Percentiles rank a stretch among this genome's conserved stretches.
Conservation (phyloP, 2,888 invertebrate genomes). For the Frankliniella fusca region DNA sequence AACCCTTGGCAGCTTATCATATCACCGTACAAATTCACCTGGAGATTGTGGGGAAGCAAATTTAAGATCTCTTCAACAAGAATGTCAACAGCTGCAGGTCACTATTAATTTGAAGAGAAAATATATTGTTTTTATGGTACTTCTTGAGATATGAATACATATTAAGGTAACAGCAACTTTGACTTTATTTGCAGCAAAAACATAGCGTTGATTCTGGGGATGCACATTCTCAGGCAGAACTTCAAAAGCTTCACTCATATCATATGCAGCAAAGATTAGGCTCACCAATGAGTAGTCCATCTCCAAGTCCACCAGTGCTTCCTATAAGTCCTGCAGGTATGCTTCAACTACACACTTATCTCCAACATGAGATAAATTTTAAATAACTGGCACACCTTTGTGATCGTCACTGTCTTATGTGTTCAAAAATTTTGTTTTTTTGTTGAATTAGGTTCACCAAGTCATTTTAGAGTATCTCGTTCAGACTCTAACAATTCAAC, state of each 20-base stretch:
- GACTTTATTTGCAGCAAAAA: slow-evolving; percentile 42
- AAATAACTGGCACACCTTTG: too few relatives aligned
- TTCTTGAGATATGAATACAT: not conserved
- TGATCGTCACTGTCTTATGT: not conserved
- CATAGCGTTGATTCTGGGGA: slow-evolving; percentile 43
- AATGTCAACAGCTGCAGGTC: slow-evolving; percentile 75
- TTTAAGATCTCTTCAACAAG: slow-evolving; percentile 63
- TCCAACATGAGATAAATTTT: not conserved
- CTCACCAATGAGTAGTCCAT: slow-evolving; percentile 38
- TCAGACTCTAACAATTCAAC: slow-evolving; percentile 43
- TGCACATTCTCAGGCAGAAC: slow-evolving; percentile 42
- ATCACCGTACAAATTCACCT: slow-evolving; percentile 32
- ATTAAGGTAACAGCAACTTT: slow-evolving; percentile 29
- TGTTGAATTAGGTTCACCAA: slow-evolving; percentile 55
- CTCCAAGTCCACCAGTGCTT: slow-evolving; percentile 43
- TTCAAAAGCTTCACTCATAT: slow-evolving; percentile 48
- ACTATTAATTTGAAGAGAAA: slow-evolving; percentile 45
- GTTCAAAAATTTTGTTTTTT: not conserved
- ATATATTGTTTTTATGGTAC: not conserved
- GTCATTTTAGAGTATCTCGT: not conserved
- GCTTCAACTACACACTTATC: not conserved
- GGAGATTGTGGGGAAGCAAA: slow-evolving; percentile 41
- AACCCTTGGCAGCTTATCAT: slow-evolving; percentile 31
- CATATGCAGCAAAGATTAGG: slow-evolving; percentile 47
- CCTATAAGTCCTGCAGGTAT: slow-evolving; percentile 39